Evolutionary conservation across 64 coral and sea anemone genomes (phyloP).

Genomic region (Stichodactyla helianthus): DNA sequence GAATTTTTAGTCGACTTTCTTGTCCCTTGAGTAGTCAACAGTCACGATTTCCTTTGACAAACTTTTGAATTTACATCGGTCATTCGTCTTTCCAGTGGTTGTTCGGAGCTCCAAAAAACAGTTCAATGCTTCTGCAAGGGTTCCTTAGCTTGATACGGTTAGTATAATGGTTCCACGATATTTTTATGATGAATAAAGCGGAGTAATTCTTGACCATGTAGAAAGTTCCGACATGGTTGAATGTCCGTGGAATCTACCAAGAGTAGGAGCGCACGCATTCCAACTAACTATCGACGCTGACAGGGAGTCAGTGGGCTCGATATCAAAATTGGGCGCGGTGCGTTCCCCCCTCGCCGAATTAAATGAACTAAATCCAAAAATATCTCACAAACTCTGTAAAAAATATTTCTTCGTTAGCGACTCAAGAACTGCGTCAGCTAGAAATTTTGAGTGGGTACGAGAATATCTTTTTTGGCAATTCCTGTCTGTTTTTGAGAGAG

Average conservation of each 20-base stretch:
- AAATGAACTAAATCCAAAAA: background rate
- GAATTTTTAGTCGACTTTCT: constrained; percentile 18
- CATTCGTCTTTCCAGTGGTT: background rate
- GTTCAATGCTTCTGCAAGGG: constrained; percentile 29
- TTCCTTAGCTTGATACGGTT: constrained; percentile 62
- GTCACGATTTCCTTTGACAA: constrained; percentile 53
- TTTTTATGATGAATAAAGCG: constrained; percentile 56
- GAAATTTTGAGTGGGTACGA: background rate
- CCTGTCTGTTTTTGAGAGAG: background rate
- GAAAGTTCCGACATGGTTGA: constrained; percentile 85
- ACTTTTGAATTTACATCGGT: constrained; percentile 37
- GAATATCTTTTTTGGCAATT: background rate
- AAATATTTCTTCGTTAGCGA: background rate
- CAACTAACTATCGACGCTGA: background rate
- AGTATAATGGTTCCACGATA: constrained; percentile 27
- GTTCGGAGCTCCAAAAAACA: constrained; percentile 54
- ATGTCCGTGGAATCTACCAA: constrained; percentile 60
- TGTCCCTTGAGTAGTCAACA: constrained; percentile 57
- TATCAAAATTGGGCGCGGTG: background rate
- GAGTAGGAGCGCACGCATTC: constrained; percentile 33
- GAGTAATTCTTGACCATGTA: constrained; percentile 37
- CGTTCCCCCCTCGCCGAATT: background rate
- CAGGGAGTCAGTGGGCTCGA: constrained; percentile 6
- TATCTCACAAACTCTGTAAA: background rate
- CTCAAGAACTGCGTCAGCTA: background rate